Base-by-base conservation (phyloP, 2,797 vertebrate species). In the Rachycentron canadum region DNA sequence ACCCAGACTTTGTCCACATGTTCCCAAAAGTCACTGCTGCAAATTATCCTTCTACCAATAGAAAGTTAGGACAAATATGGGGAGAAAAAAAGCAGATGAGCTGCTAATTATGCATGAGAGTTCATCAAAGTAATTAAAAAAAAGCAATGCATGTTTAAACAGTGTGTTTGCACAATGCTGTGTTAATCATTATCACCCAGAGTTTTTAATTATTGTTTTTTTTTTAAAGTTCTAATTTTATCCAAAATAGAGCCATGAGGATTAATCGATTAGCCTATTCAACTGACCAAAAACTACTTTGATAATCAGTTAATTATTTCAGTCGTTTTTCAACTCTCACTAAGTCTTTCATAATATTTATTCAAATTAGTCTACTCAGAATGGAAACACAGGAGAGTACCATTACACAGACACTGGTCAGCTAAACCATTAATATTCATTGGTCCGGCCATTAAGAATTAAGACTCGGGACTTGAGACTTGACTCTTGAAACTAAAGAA, bases 401-500 rank as follows among this genome's bases (percentile, higher is more conserved):
- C 59, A 4, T 86, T 82, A 90, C 79, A 78, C 64, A 76, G 76
- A 79, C 86, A 74, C 13, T 71, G 82, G 79, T 85, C 86, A 79
- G 82, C 64, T 64, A 45, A 55, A 26, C 17, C 85, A 91, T 93
- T 70, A 92, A 91, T 93, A 92, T 92, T 92, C 64, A 93, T 90
- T 8, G 57, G 11, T 72, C 61, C 23, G 21, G 50, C 76, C 80
- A 93, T 93, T 93, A 94, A 90, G 77, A 93, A 93, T 92, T 92
- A 91, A 92, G 73, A 84, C 59, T 45, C 2, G 70, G 76, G 89
- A 92, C 85, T 79, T 84, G 91, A 92, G 90, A 91, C 90, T 90
- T 88, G 88, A 90, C 85, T 89, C 80, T 49, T 78, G 92, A 88
- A 93, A 91, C 89, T 85, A 40, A 92, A 88, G 81, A 92, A 87